phyloP scores from a whole-genome alignment of 2,797 vertebrate species.

The Gambusia yucatana region DNA sequence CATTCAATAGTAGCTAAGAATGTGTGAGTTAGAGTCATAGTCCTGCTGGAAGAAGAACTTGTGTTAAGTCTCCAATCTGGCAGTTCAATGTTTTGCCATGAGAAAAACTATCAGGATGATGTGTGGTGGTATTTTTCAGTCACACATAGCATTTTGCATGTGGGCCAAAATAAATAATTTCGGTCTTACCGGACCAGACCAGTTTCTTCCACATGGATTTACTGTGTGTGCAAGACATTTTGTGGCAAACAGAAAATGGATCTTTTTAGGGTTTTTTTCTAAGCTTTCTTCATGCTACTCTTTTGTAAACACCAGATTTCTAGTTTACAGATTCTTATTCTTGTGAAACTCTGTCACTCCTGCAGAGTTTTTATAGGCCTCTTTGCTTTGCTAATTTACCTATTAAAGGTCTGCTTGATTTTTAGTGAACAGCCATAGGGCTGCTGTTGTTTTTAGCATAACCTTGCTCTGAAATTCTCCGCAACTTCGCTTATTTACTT shows the following conservation, averaged over 20 bases:
- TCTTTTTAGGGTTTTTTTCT: not conserved
- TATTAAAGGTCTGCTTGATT: too few relatives aligned
- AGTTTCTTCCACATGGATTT: not conserved
- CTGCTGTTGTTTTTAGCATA: too few relatives aligned
- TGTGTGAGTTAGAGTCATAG: not conserved
- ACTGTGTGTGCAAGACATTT: not conserved
- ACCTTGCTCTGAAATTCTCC: too few relatives aligned
- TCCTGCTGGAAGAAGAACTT: not conserved
- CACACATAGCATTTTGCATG: not conserved
- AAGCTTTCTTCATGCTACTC: not conserved
- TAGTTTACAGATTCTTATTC: too few relatives aligned
- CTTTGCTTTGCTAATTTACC: too few relatives aligned
- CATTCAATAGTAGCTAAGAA: not conserved
- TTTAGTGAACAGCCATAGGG: too few relatives aligned
- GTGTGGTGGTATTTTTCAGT: not conserved
- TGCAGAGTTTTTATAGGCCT: too few relatives aligned
- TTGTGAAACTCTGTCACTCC: too few relatives aligned
- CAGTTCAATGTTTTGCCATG: not conserved
- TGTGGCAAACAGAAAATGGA: not conserved
- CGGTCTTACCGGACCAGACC: not conserved
- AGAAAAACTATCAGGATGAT: not conserved
- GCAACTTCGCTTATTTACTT: not conserved
- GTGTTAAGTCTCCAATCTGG: not conserved
- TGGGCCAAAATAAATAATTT: not conserved
- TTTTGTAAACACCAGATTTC: not conserved